Evolutionary conservation across 2,113 vertebrate genomes (phyloP).

Genomic region (Anser brachyrhynchus): DNA sequence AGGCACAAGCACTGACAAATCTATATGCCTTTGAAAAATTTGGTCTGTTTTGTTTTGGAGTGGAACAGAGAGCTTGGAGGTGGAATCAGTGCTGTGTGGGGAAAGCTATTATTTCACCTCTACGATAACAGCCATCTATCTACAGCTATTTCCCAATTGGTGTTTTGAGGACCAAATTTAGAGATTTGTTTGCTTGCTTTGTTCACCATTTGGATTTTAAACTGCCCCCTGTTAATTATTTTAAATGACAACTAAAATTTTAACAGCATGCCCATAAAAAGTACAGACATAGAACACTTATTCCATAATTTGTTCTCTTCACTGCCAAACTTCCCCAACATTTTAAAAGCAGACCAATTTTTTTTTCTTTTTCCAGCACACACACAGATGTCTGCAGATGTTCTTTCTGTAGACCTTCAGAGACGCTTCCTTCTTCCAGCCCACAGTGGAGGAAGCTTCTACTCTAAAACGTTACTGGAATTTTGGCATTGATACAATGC

Average conservation of each 20-base stretch:
- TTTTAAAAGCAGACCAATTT: background rate
- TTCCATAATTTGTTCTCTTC: background rate
- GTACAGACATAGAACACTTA: background rate
- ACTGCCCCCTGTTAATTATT: background rate
- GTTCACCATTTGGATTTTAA: background rate
- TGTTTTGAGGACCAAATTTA: background rate
- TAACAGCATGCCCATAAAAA: background rate
- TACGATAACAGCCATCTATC: background rate
- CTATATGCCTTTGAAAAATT: background rate
- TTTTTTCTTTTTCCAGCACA: background rate
- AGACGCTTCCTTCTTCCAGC: background rate
- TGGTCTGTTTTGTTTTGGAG: background rate
- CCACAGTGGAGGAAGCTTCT: background rate
- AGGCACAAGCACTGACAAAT: fast-evolving
- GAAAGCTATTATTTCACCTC: background rate
- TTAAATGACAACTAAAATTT: background rate
- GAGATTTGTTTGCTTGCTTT: background rate
- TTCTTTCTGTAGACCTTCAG: background rate
- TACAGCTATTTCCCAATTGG: background rate
- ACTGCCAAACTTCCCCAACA: background rate
- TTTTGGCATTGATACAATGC: background rate
- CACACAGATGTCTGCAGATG: background rate
- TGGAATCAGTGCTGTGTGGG: background rate
- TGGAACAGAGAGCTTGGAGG: background rate
- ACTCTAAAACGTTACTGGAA: background rate